Evolutionary conservation across 30 jellyfish, hydroid and myxozoan genomes (phyloP).

Genomic region (Cassiopea andromeda): DNA sequence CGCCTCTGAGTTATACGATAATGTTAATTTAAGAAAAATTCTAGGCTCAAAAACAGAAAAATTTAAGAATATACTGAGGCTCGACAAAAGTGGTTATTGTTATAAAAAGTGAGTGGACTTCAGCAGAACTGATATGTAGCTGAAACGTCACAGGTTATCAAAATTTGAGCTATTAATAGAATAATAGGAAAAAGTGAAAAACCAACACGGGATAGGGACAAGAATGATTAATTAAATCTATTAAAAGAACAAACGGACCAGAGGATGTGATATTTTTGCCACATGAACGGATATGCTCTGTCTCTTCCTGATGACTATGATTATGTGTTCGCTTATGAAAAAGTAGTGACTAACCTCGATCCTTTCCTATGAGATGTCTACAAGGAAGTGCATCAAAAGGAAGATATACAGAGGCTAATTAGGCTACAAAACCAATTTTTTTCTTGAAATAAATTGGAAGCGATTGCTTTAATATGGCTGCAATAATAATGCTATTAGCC

Average conservation of each 20-base stretch:
- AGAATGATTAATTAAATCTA: constrained; percentile 12
- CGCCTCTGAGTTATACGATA: too few species aligned
- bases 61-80: too few species aligned
- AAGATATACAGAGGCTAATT: constrained; percentile 1
- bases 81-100: too few species aligned
- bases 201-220: constrained; percentile 47
- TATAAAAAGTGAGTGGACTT: too few species aligned
- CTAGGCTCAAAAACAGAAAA: too few species aligned
- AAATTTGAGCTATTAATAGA: background rate
- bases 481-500: constrained; percentile 13
- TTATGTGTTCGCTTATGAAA: background rate
- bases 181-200: background rate
- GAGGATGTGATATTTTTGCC: constrained; percentile 6
- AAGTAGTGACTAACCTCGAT: constrained; percentile 9
- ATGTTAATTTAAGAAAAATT: too few species aligned
- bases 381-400: constrained; percentile 15
- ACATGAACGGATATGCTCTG: constrained; percentile 24
- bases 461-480: constrained; percentile 5
- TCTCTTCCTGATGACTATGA: background rate
- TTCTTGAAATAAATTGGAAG: background rate
- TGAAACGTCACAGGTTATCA: background rate
- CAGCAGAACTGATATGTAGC: background rate
- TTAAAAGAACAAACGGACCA: background rate
- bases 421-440: background rate
- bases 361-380: constrained; percentile 26